Percentiles rank a stretch among this genome's conserved stretches.
Conservation (phyloP, 2,113 vertebrate genomes). For the Telmatochromis sp. region DNA sequence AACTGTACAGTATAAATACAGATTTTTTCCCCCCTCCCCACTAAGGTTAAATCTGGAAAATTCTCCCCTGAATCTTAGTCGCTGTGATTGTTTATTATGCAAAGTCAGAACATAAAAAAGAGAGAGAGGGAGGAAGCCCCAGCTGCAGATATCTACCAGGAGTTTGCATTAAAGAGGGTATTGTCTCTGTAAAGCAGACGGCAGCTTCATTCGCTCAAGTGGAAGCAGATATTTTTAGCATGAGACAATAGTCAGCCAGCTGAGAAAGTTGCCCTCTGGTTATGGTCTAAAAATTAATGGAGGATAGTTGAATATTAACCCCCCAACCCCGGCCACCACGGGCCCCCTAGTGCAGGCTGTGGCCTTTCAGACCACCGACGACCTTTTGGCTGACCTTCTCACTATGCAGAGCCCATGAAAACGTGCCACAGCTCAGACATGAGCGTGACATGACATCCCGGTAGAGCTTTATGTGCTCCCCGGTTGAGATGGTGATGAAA, state of each 20-base stretch:
- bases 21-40: not conserved
- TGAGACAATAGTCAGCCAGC: conserved; percentile 39
- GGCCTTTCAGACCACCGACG: conserved; percentile 23
- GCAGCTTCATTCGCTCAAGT: conserved; percentile 6
- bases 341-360: not conserved
- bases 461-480: not conserved
- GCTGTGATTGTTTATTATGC: not conserved
- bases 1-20: not conserved
- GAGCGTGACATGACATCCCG: not conserved
- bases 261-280: conserved; percentile 50
- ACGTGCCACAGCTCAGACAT: not conserved
- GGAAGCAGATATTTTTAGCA: conserved; percentile 46
- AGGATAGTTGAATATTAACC: conserved; percentile 28
- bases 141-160: conserved; percentile 15
- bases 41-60: not conserved
- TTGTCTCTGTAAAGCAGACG: conserved; percentile 23
- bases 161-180: not conserved
- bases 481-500: not conserved
- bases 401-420: not conserved
- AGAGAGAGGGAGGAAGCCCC: not conserved
- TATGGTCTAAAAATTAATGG: conserved; percentile 28
- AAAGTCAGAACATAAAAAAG: not conserved
- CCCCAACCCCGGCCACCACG: not conserved
- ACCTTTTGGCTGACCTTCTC: conserved; percentile 40
- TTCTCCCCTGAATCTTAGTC: not conserved